Evolutionary conservation across 2,888 invertebrate species (phyloP).

Genomic region (Tryphoninae sp.): DNA sequence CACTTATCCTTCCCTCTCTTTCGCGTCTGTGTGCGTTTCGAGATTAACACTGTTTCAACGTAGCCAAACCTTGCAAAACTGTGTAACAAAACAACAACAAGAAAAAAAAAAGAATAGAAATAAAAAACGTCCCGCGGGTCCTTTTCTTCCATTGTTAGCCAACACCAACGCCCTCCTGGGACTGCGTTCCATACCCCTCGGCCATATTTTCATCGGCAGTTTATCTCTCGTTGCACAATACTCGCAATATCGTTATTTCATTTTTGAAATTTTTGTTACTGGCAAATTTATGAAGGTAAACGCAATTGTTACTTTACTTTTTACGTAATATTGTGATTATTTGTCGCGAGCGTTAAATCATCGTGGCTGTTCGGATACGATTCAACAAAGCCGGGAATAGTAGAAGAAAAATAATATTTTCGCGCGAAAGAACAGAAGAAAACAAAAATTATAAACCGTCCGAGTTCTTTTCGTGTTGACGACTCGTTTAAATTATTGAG

Average conservation of each 20-base stretch:
- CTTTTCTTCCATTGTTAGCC: background rate
- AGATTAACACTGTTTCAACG: conserved; percentile 19
- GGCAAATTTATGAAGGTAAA: no score
- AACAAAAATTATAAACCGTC: no score
- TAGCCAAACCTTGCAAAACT: conserved; percentile 2
- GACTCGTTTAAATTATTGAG: no score
- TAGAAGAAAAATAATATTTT: no score
- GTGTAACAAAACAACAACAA: background rate
- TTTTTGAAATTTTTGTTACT: background rate
- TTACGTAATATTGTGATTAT: background rate
- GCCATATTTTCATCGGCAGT: background rate
- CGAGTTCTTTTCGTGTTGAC: no score
- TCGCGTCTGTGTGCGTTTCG: background rate
- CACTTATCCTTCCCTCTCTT: background rate
- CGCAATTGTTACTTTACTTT: background rate
- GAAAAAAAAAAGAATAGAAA: conserved; percentile 9
- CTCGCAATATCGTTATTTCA: background rate
- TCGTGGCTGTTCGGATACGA: no score
- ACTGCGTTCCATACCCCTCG: background rate
- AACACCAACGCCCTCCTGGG: background rate
- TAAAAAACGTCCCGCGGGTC: conserved; percentile 10
- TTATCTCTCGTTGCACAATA: conserved; percentile 23
- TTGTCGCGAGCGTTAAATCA: no score
- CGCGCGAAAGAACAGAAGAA: no score
- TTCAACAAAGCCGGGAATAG: no score